Base-by-base conservation (phyloP, 2,888 invertebrate genomes). In the Leucophora obtusa region DNA sequence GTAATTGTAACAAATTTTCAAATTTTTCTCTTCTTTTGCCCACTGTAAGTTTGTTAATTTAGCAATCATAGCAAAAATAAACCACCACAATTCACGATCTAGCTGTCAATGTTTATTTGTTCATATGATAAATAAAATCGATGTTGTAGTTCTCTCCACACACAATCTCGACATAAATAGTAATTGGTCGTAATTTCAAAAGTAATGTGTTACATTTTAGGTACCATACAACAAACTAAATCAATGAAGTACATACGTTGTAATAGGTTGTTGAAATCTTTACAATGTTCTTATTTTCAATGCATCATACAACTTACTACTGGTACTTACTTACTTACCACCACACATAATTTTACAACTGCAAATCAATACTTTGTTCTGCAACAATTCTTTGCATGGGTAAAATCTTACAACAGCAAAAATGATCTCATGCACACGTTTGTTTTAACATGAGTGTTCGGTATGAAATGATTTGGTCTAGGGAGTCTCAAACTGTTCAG, bases 51-150 rank as follows among this genome's bases (percentile, higher is more conserved):
- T n/a, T n/a, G 63, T 38, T 10, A 60, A 54, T 69, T 9, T 18
- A 53, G 51, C 14, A 66, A 79, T 65, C 33, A 53, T 47, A 7
- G 21, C 14, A 47, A 11, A 75, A 73, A 82, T 78, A 77, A 70
- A 82, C 60, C 53, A 71, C 28, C 28, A 28, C 28, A 28, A 28
- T 56, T 73, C 51, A 60, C 72, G 58, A 74, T 72, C 66, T 62
- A 70, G 62, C 77, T 82, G 81, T 74, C 81, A 78, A 82, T 82
- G 77, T 74, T 82, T 82, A 66, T 70, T 71, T 81, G 47, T 68
- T 71, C 54, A 47, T 38, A 18, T 71, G 18, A 1, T 47, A 6
- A 47, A 1, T 47, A 6, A 47, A 47, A 47, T 47, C 10, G n/a
- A 10, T n/a, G 43, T 47, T 47, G 43, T 47, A 1, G 14, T 47